Base-by-base conservation (phyloP, 2,113 vertebrate genomes). In the Corapipo altera region DNA sequence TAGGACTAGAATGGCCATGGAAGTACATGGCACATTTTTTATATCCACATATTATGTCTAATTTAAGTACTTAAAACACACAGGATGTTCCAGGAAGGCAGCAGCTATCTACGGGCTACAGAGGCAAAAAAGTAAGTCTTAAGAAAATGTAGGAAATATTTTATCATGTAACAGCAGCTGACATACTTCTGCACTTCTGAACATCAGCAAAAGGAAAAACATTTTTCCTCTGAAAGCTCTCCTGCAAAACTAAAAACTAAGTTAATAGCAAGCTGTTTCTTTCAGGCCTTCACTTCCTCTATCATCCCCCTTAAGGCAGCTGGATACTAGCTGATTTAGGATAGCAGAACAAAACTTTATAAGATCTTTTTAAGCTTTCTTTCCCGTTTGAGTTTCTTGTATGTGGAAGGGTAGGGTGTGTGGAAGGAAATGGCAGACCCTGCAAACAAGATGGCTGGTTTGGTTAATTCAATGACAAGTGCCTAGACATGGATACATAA, bases 31-130 rank as follows among this genome's bases (percentile, higher is more conserved):
- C 26, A 89, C 52, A 73, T 64, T 71, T 85, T 79, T 69, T 52
- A 13, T 41, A 71, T 39, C 51, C 77, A 72, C 59, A 27, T 52
- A 71, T 80, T 71, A 65, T 17, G 44, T 61, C 87, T 92, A 84
- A 93, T 95, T 90, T 80, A 85, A 95, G 71, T 46, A 92, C 66
- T 82, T 92, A 62, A 94, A 95, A 15, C 70, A 67, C 18, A 62
- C 35, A 77, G 59, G 71, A 66, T 88, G 32, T 85, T 88, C 54
- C 7, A 90, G 64, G 12, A 51, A 94, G n/a, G 74, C 52, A 83
- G 67, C 41, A 91, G 43, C 65, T 88, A 46, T 15, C 67, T 91
- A 66, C 30, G 55, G 64, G 54, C 41, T 83, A 72, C 18, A 72
- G 35, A 89, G 54, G 55, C 58, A 88, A 44, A 81, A 57, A 69